Percentiles rank a stretch among this genome's conserved stretches.
phyloP scores from a whole-genome alignment of 2,888 invertebrate species.

The Timandra comae region DNA sequence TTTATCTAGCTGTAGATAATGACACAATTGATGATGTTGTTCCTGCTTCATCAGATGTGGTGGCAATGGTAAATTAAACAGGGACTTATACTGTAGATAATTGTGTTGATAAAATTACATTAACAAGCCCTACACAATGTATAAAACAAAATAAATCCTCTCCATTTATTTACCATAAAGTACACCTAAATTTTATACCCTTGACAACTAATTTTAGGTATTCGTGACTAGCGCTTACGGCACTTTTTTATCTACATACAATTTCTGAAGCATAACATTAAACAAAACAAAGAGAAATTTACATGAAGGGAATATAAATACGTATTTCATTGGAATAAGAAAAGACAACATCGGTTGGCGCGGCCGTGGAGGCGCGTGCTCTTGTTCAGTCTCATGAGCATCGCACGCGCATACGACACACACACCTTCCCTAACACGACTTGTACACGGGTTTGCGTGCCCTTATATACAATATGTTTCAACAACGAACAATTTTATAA shows the following conservation, averaged over 20 bases:
- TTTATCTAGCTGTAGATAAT: conserved; percentile 69
- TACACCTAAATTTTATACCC: no score
- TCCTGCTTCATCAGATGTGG: conserved; percentile 18
- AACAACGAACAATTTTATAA: no score
- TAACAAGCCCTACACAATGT: no score
- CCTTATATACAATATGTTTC: no score
- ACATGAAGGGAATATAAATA: conserved; percentile 22
- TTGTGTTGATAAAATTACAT: no score
- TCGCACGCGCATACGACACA: conserved; percentile 4
- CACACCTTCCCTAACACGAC: conserved; percentile 18
- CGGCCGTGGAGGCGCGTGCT: conserved; percentile 27
- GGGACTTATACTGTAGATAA: no score
- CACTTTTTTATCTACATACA: no score
- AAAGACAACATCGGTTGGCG: conserved; percentile 19
- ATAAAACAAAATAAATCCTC: no score
- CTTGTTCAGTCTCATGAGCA: conserved; percentile 23
- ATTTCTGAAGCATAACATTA: conserved; percentile 4
- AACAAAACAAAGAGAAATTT: conserved; percentile 18
- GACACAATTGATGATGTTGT: conserved; percentile 56
- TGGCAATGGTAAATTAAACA: no score
- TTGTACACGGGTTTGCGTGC: conserved; percentile 51
- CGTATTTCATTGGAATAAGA: conserved; percentile 18
- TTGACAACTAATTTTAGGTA: no score
- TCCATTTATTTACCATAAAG: no score
- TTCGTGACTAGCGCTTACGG: no score